Base-by-base conservation (phyloP, 2,797 vertebrate genomes). In the Poeciliopsis gracilis region DNA sequence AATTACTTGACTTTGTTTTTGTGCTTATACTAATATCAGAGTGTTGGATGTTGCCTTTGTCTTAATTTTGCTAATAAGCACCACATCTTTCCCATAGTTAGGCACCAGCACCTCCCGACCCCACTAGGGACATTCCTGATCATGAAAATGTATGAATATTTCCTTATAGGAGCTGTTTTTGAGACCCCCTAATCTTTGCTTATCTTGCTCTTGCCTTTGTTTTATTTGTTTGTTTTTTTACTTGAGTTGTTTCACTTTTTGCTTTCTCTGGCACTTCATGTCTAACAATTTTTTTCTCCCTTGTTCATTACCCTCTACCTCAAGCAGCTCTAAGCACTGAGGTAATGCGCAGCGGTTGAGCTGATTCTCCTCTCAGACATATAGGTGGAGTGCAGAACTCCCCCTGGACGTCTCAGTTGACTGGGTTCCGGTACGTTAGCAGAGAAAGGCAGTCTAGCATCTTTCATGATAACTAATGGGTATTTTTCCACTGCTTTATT, bases 401-500 rank as follows among this genome's bases (percentile, higher is more conserved):
- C 57, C 87, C 79, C 75, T 51, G 73, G 77, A 77, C 18, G 4
- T 78, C 85, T 86, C 86, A 72, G 69, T 78, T 77, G 63, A 81
- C 77, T 41, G 28, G 25, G 67, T 87, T 92, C 79, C 79, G 41
- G 85, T 84, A 86, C 71, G 66, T 83, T 81, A 80, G 75, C 87
- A 61, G 43, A 85, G 78, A 81, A 84, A 80, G 82, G 72, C 59
- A 77, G 61, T 73, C 70, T 67, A 79, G 74, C 79, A 73, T 79
- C 80, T 66, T 87, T 85, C 79, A 77, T 80, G 78, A 78, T 73
- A 87, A 76, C 82, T 84, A 87, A 92, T 88, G 80, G 78, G 41
- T 88, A 91, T 93, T 85, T 88, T 91, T 90, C 33, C 73, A 73
- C n/a, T 87, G 81, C 85, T 16, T 70, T 70, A 70, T 45, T 45